Percentiles rank a stretch among this genome's conserved stretches.
These are phyloP conservation scores for Cavia aperea DNA, from an alignment of 2,113 vertebrate genomes.

Conservation along the genomic window DNA sequence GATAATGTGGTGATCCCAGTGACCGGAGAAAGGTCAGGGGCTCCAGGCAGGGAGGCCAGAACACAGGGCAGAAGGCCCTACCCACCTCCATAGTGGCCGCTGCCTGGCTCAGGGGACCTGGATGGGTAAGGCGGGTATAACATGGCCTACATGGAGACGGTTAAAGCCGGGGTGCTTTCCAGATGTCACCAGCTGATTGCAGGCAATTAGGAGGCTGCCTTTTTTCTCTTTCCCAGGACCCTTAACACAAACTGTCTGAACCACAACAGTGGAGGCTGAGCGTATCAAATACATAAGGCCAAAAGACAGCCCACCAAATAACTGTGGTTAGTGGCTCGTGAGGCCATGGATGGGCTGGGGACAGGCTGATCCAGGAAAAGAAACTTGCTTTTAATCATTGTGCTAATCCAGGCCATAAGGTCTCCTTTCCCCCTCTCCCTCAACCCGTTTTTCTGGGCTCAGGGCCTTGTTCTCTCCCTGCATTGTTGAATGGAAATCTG, in stretches of 20 bases:
- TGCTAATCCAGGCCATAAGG: constrained; percentile 83
- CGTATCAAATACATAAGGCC: constrained; percentile 75
- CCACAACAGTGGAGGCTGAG: constrained; percentile 77
- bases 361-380: constrained; percentile 67
- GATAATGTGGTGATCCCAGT: fast-evolving
- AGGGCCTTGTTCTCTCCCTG: background rate
- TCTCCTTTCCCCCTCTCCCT: constrained; percentile 66
- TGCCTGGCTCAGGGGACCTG: background rate
- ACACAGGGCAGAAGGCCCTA: background rate
- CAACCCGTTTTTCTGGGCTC: constrained; percentile 62
- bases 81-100: fast-evolving
- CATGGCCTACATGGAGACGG: background rate
- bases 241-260: constrained; percentile 78
- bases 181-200: constrained; percentile 35
- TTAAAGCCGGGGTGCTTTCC: constrained; percentile 61
- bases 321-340: constrained; percentile 83
- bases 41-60: background rate
- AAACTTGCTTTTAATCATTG: constrained; percentile 86
- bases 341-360: constrained; percentile 60
- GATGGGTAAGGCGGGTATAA: background rate
- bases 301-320: constrained; percentile 77
- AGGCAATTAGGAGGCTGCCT: constrained; percentile 60
- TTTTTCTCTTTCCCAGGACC: constrained; percentile 65
- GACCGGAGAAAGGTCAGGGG: no score
- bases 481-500: constrained; percentile 64